Evolutionary conservation across 1,140 invertebrate genomes (phyloP).

Genomic region (Drosophila kohkoa): DNA sequence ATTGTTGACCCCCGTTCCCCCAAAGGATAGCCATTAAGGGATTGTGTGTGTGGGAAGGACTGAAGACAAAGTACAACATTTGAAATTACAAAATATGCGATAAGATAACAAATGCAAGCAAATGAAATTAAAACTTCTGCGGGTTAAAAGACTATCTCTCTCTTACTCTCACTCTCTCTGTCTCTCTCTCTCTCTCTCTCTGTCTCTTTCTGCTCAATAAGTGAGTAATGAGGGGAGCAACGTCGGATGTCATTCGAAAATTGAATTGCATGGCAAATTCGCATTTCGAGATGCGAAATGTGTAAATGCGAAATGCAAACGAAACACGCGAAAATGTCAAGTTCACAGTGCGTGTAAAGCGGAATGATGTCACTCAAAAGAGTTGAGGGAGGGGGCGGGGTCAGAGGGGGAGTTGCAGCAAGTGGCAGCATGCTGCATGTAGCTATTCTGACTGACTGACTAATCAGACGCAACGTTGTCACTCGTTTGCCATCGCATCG

Average conservation of each 20-base stretch:
- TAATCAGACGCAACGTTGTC: constrained; percentile 71
- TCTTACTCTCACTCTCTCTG: not conserved
- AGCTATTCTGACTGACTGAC: constrained; percentile 59
- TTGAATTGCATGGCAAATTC: constrained; percentile 52
- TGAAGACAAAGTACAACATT: constrained; percentile 32
- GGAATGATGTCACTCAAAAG: constrained; percentile 43
- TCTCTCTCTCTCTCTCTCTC: not conserved
- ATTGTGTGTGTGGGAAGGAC: not conserved
- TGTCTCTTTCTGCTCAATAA: not conserved
- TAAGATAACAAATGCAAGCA: constrained; percentile 49
- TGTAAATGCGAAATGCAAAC: constrained; percentile 27
- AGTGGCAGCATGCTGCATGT: constrained; percentile 14
- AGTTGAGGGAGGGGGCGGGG: not conserved
- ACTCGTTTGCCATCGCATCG: constrained; percentile 38
- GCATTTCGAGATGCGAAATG: constrained; percentile 32
- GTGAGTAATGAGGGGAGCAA: constrained; percentile 26
- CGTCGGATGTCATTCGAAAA: constrained; percentile 34
- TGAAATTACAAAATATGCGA: constrained; percentile 50
- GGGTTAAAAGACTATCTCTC: not conserved
- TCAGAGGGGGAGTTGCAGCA: not conserved
- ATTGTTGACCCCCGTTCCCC: constrained; percentile 35
- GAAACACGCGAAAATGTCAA: constrained; percentile 65
- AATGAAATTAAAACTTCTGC: constrained; percentile 16
- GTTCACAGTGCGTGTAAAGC: constrained; percentile 65
- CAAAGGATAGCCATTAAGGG: constrained; percentile 21